Conservation (phyloP, 1,140 invertebrate genomes). For the Anastrepha obliqua region DNA sequence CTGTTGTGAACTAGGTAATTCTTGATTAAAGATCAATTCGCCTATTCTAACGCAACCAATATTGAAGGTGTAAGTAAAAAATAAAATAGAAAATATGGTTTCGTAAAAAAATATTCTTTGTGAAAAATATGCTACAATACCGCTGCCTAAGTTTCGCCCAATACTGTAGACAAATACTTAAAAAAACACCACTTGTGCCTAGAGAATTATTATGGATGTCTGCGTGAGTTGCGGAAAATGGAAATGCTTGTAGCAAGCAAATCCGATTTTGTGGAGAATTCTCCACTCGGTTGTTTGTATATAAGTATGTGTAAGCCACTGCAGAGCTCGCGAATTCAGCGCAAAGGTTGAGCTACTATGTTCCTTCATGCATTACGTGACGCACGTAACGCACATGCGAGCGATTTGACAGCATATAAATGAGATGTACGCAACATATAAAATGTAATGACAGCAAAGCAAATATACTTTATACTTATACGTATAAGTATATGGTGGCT, state of each 20-base stretch:
- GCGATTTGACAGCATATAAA: constrained; percentile 45
- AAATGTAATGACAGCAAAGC: constrained; percentile 35
- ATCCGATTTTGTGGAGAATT: constrained; percentile 13
- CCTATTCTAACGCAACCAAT: too few relatives aligned
- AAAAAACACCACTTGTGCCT: not conserved
- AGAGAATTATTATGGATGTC: constrained; percentile 9
- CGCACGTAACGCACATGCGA: constrained; percentile 50
- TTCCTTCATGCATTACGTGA: constrained; percentile 39
- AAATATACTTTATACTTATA: not conserved
- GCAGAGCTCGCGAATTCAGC: too few relatives aligned
- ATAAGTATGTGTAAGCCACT: too few relatives aligned
- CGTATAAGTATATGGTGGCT: not conserved
- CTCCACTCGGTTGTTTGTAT: not conserved
- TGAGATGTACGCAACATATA: constrained; percentile 35
- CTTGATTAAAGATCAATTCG: too few relatives aligned
- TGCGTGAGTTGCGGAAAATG: not conserved
- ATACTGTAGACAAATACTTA: too few relatives aligned
- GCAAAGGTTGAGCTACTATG: not conserved
- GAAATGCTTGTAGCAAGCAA: not conserved
- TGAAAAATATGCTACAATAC: not conserved
- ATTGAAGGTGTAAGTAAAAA: too few relatives aligned
- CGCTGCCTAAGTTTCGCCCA: too few relatives aligned
- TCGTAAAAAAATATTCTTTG: not conserved
- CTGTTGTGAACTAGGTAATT: too few relatives aligned
- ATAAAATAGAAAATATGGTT: not conserved